These are phyloP conservation scores for Drosophila obscura DNA, from an alignment of 1,140 invertebrate genomes.

Conservation along the genomic window DNA sequence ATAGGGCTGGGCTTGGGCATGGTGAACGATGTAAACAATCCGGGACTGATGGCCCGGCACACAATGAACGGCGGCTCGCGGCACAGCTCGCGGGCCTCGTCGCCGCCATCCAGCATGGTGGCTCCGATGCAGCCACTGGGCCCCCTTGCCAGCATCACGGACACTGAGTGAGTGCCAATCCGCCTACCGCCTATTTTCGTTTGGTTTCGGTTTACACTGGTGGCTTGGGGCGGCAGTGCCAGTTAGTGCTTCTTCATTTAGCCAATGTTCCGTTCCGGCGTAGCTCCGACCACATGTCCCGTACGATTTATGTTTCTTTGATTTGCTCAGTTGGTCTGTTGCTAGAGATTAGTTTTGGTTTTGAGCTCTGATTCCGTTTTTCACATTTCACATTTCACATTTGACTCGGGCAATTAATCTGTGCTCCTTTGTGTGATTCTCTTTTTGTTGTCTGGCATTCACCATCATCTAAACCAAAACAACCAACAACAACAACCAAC, in stretches of 20 bases:
- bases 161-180: constrained; percentile 85
- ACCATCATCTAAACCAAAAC: constrained; percentile 10
- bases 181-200: no score
- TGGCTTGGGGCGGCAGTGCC: not conserved
- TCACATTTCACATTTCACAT: constrained; percentile 34
- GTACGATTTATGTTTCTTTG: no score
- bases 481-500: constrained; percentile 4
- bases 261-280: no score
- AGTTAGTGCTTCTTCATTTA: no score
- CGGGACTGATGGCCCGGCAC: constrained; percentile 83
- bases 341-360: constrained; percentile 42
- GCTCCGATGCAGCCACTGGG: constrained; percentile 85
- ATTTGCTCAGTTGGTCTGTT: constrained; percentile 31
- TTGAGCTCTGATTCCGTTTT: constrained; percentile 3
- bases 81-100: constrained; percentile 75
- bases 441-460: constrained; percentile 44
- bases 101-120: constrained; percentile 76
- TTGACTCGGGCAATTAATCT: constrained; percentile 60
- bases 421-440: constrained; percentile 28
- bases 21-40: constrained; percentile 85
- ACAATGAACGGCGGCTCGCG: constrained; percentile 83
- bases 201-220: not conserved
- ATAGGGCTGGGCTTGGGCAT: constrained; percentile 40
- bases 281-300: no score
- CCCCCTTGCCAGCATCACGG: constrained; percentile 86